Conservation (phyloP, 2,113 vertebrate genomes). For the Ovibos moschatus region DNA sequence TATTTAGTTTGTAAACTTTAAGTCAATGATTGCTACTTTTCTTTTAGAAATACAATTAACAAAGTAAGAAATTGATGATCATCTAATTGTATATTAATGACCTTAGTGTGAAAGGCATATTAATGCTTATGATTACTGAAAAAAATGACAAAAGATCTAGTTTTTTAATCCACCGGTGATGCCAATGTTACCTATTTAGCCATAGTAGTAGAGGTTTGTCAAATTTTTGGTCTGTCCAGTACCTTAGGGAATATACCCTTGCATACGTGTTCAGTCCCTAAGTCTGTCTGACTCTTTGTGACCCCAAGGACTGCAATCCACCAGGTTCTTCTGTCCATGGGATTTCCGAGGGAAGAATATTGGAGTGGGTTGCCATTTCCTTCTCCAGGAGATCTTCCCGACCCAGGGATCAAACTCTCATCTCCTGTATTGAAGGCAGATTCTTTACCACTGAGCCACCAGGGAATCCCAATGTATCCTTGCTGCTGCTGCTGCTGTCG, state of each 20-base stretch:
- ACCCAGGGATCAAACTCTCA: background rate
- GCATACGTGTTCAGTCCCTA: background rate
- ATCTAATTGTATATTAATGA: background rate
- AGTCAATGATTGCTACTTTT: background rate
- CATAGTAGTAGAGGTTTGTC: background rate
- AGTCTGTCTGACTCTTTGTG: background rate
- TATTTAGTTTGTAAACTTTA: constrained; percentile 14
- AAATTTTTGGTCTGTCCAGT: background rate
- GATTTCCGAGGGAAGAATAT: background rate
- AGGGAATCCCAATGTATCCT: background rate
- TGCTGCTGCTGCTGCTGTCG: no score
- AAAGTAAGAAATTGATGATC: background rate
- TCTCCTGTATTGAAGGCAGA: background rate
- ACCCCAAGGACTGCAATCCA: background rate
- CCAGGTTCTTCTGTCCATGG: background rate
- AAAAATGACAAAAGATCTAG: background rate
- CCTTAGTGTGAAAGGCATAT: background rate
- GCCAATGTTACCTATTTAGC: background rate
- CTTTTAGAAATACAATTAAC: constrained; percentile 6
- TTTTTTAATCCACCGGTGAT: background rate
- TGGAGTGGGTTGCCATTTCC: background rate
- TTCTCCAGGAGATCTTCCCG: background rate
- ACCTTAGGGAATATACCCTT: background rate
- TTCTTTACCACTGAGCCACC: background rate
- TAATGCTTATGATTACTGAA: background rate